These are phyloP conservation scores for Triplophysa bombifrons DNA, from an alignment of 2,797 vertebrate genomes.

Conservation along the genomic window DNA sequence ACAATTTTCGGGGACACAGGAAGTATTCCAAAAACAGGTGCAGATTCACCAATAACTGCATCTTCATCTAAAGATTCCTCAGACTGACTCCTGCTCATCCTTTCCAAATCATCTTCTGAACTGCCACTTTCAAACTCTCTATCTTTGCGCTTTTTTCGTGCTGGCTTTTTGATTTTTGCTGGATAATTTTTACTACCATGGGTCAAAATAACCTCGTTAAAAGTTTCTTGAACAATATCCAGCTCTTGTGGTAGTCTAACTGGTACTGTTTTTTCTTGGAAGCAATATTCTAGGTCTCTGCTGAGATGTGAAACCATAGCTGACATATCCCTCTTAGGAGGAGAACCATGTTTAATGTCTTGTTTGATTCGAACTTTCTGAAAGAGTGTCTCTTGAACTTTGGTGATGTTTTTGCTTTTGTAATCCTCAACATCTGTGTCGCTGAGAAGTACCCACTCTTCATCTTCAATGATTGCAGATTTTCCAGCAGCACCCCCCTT, in stretches of 20 bases:
- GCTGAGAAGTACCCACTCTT: conserved; percentile 74
- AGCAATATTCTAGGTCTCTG: conserved; percentile 72
- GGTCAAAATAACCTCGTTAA: conserved; percentile 68
- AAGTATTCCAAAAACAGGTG: conserved; percentile 57
- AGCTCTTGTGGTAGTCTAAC: conserved; percentile 62
- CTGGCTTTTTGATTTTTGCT: conserved; percentile 88
- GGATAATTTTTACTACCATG: conserved; percentile 73
- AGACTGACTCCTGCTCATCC: conserved; percentile 75
- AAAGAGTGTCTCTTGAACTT: conserved; percentile 68
- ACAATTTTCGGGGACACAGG: conserved; percentile 89
- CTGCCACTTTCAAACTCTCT: conserved; percentile 76
- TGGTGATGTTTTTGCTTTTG: conserved; percentile 66
- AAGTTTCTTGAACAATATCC: conserved; percentile 68
- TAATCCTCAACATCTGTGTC: conserved; percentile 78
- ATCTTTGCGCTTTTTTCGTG: conserved; percentile 84
- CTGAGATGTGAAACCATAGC: conserved; percentile 73
- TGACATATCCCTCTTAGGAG: conserved; percentile 67
- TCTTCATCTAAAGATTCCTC: conserved; percentile 85
- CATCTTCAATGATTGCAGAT: conserved; percentile 47
- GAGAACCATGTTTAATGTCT: conserved; percentile 55
- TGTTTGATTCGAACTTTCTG: conserved; percentile 72
- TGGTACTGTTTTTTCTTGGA: conserved; percentile 60
- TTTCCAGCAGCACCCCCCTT: conserved; percentile 36
- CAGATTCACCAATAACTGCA: conserved; percentile 64
- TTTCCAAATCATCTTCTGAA: conserved; percentile 77